Conservation (phyloP, 1,140 invertebrate genomes). For the Aphaenogaster ashmeadi region DNA sequence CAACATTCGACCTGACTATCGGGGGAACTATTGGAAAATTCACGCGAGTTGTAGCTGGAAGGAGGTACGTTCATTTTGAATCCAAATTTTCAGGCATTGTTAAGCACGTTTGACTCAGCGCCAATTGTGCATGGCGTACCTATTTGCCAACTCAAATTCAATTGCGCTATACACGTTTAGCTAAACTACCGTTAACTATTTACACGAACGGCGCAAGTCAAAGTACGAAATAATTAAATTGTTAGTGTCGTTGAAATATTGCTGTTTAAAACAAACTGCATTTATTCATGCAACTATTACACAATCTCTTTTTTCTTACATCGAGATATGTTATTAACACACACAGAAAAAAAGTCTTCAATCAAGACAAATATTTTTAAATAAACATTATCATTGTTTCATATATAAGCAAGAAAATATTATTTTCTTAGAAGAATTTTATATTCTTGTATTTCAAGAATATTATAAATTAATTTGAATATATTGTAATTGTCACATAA, state of each 20-base stretch:
- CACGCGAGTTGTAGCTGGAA: background rate
- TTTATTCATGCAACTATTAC: background rate
- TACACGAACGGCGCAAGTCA: background rate
- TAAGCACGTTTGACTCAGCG: constrained; percentile 38
- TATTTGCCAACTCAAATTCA: constrained; percentile 54
- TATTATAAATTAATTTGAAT: too few relatives aligned
- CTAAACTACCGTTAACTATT: constrained; percentile 42
- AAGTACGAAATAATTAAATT: constrained; percentile 19
- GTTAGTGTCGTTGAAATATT: background rate
- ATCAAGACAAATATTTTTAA: too few relatives aligned
- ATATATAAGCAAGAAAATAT: too few relatives aligned
- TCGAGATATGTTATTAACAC: background rate
- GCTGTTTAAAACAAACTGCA: background rate
- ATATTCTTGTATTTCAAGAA: too few relatives aligned
- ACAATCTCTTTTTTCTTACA: constrained; percentile 3
- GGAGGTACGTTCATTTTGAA: constrained; percentile 30
- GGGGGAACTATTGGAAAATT: constrained; percentile 32
- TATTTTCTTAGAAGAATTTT: too few relatives aligned
- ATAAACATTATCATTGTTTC: too few relatives aligned
- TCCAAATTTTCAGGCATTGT: constrained; percentile 58
- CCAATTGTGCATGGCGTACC: constrained; percentile 46
- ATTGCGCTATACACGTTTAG: constrained; percentile 50
- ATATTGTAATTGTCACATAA: too few relatives aligned
- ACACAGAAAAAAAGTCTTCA: too few relatives aligned
- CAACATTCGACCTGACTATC: background rate